Evolutionary conservation across 1,140 invertebrate genomes (phyloP), one percentile per base, ranked within the genome.

Genomic region (Hermetia illucens): DNA sequence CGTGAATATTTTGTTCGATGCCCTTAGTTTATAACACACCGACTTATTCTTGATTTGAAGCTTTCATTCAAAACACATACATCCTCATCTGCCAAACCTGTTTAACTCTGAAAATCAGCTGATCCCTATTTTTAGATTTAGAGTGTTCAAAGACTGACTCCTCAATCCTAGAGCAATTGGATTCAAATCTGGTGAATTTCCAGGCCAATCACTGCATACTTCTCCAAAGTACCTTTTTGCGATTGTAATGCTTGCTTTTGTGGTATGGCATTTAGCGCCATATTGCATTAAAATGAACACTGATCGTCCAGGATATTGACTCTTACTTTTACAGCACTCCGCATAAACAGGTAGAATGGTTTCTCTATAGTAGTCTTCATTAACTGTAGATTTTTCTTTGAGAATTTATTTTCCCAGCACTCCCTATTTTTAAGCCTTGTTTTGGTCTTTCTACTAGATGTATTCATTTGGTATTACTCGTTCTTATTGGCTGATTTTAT

Each of bases 131-230:
- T 27, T 8, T 9, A 9, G 24, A 13, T 27, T 8, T 27, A 27
- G 24, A 9, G 13, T 27, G 8, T 9, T 13, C 8, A 27, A 27
- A 27, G 13, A 27, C 24, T 9, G 24, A 13, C 8, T 27, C 13
- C 13, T 27, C 13, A 9, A 27, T 9, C 24, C 8, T 8, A 27
- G 24, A 8, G 8, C 52, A 12, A 65, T 58, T 1, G 55, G 52
- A 43, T 63, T 63, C 0, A 63, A 37, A 44, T 65, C 60, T 4
- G 61, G 59, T 38, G 42, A 48, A 15, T 39, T 36, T 5, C 52
- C 51, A 39, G 59, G 58, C 48, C 58, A 62, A 27, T 27, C 24
- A 9, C 24, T 27, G 8, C 24, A 27, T 8, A 27, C 13, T 8
- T 13, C 13, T 27, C 8, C 8, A 27, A 27, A 27, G 13, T 27